These are phyloP conservation scores for Alces alces DNA, from an alignment of 2,113 vertebrate genomes.

Conservation along the genomic window DNA sequence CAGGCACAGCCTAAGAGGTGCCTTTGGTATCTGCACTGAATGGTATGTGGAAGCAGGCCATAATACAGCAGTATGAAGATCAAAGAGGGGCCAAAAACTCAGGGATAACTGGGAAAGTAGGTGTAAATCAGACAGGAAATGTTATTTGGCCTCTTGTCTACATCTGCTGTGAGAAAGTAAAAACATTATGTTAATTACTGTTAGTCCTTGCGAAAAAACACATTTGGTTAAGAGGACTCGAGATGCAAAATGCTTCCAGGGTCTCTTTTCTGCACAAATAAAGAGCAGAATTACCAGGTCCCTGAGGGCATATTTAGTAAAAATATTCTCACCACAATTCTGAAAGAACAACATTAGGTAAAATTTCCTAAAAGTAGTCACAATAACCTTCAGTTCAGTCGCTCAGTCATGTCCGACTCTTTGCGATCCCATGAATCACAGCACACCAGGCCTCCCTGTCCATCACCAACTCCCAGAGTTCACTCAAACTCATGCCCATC, in stretches of 20 bases:
- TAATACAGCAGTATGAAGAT: background rate
- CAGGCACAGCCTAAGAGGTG: background rate
- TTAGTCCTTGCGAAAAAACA: background rate
- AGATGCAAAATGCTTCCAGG: background rate
- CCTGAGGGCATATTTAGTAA: background rate
- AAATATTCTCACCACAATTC: background rate
- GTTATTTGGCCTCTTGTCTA: background rate
- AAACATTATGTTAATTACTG: background rate
- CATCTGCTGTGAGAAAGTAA: background rate
- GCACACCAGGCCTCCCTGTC: too few species aligned
- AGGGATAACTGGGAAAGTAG: background rate
- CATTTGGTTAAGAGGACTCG: background rate
- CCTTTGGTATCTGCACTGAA: background rate
- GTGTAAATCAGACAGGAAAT: background rate
- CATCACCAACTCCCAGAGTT: too few species aligned
- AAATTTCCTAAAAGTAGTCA: background rate
- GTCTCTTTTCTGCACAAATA: background rate
- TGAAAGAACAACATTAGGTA: background rate
- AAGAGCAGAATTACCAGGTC: background rate
- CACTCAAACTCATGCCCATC: too few species aligned
- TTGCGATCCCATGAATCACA: too few species aligned
- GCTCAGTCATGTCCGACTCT: too few species aligned
- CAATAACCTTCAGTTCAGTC: background rate
- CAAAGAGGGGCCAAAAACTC: background rate
- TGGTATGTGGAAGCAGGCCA: background rate